phyloP scores from a whole-genome alignment of 2,113 vertebrate genomes.

The Sialia sialis region DNA sequence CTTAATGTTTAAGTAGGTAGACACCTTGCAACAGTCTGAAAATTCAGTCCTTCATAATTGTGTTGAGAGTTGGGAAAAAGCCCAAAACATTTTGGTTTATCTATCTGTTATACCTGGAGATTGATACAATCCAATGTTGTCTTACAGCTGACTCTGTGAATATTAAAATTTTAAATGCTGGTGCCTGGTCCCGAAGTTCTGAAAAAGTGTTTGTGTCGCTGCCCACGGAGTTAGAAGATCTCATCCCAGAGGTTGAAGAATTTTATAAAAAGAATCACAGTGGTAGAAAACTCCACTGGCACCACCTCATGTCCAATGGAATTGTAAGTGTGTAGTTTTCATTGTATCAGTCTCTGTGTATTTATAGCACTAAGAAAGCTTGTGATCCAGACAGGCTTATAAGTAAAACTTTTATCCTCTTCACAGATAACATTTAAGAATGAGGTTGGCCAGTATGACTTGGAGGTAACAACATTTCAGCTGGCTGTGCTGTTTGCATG shows the following conservation, averaged over 20 bases:
- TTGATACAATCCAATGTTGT: background rate
- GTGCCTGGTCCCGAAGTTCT: slow-evolving; percentile 97
- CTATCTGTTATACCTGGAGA: background rate
- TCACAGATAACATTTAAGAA: slow-evolving; percentile 98
- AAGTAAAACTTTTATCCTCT: background rate
- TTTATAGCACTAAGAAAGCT: background rate
- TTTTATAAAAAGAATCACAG: slow-evolving; percentile 99
- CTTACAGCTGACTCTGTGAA: slow-evolving; percentile 94
- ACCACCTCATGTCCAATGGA: slow-evolving; percentile 99
- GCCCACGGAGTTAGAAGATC: slow-evolving; percentile 95
- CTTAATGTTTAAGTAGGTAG: background rate
- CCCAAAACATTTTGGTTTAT: background rate
- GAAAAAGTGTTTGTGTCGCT: slow-evolving; percentile 98
- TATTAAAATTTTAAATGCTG: slow-evolving; percentile 99
- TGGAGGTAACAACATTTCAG: slow-evolving; percentile 98
- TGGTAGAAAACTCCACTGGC: slow-evolving; percentile 98
- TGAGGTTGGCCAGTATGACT: slow-evolving; percentile 96
- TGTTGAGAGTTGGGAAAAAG: background rate
- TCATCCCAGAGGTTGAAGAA: slow-evolving; percentile 98
- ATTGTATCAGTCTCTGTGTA: background rate
- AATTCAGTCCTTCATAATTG: background rate
- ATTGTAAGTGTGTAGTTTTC: slow-evolving; percentile 82
- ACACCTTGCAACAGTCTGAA: background rate
- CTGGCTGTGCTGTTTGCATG: slow-evolving; percentile 96
- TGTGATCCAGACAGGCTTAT: background rate